Base-by-base conservation (phyloP, 2,888 invertebrate species). In the Priocnemis perturbator region DNA sequence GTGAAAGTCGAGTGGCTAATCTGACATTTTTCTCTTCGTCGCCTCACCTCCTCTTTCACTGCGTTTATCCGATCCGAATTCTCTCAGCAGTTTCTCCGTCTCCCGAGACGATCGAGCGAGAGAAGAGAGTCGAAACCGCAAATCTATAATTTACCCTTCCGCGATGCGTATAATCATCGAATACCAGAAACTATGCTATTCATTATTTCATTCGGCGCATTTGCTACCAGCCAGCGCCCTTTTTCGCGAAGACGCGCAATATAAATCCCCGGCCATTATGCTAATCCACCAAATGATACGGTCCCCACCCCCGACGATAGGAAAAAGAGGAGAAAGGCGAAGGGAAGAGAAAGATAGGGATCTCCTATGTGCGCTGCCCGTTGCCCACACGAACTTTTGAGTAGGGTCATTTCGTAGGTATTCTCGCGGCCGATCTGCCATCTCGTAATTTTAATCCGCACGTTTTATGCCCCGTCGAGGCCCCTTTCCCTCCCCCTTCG, bases 111-210 rank as follows among this genome's bases (percentile, higher is more conserved):
- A 69, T 61, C 23, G 64, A 66, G 57, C 55, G 64, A 71, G 67
- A 60, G 63, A n/a, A n/a, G 68, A 71, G 64, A 61, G 64, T 67
- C 77, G 68, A 79, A 78, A 83, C 81, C 83, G 79, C 87, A 87
- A 87, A 88, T 88, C 85, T 88, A 88, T 88, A 88, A 88, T 88
- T 88, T 88, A 82, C 79, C 80, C 76, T 56, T 69, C 82, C 73
- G 81, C 84, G 86, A 87, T 86, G 82, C 85, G 86, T 89, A 88
- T 89, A 88, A 89, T 89, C 87, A 85, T 85, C 83, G 86, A 88
- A 89, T 88, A 86, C 86, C 88, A 88, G 87, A 87, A 88, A 87
- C 85, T 87, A 85, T 86, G 83, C 88, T 89, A 89, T 88, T 89
- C 86, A 89, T 88, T 88, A 88, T 87, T 87, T 85, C 83, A 86